Evolutionary conservation across 2,888 invertebrate genomes (phyloP).

Genomic region (Oasisia sp.): DNA sequence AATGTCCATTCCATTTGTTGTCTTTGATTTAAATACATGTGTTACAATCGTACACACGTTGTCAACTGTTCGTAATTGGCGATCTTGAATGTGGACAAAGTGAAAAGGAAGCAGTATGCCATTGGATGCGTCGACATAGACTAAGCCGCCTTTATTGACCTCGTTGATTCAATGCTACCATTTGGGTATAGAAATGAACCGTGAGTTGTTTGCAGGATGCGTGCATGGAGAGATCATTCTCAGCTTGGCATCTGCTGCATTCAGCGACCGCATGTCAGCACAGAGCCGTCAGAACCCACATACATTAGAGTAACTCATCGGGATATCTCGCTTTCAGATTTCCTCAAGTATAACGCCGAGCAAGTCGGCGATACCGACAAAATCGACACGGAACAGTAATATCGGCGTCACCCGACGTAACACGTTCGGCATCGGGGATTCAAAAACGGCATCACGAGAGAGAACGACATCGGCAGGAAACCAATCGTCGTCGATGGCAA

Average conservation of each 20-base stretch:
- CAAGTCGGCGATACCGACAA: constrained; percentile 17
- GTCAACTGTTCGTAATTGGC: not conserved
- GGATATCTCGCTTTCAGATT: not conserved
- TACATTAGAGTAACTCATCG: not conserved
- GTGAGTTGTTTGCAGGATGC: not conserved
- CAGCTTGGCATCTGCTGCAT: not conserved
- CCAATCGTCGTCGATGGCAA: not conserved
- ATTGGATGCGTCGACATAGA: not conserved
- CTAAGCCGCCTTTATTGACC: not conserved
- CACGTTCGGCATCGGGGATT: constrained; percentile 21
- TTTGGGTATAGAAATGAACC: not conserved
- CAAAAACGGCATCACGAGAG: not conserved
- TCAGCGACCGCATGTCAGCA: not conserved
- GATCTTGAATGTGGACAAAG: not conserved
- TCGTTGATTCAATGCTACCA: not conserved
- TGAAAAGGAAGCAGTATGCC: not conserved
- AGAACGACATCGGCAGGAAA: not conserved
- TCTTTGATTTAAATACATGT: too few relatives aligned
- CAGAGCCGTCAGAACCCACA: not conserved
- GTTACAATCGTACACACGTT: too few relatives aligned
- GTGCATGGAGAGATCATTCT: not conserved
- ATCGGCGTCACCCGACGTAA: constrained; percentile 25
- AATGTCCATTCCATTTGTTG: not conserved
- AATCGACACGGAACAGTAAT: not conserved
- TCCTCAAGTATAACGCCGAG: constrained; percentile 1